A percentile compares a stretch with the other conserved stretches of the same genome.
Conservation (phyloP, 2,888 invertebrate species). For the Nemapogon koenigi region DNA sequence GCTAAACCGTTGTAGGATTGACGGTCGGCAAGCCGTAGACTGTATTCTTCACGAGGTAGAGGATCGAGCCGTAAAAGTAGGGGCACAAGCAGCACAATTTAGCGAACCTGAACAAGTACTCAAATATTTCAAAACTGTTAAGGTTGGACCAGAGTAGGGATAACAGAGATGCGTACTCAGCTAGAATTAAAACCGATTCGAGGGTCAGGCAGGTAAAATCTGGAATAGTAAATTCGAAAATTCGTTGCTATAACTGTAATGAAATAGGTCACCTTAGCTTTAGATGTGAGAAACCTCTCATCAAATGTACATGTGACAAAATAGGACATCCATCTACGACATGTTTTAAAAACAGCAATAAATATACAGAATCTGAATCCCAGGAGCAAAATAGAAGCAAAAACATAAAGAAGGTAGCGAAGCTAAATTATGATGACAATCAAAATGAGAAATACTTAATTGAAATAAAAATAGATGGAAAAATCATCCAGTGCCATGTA, state of each 20-base stretch:
- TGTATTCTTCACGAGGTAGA: constrained; percentile 8
- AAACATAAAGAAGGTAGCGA: background rate
- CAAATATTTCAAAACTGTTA: constrained; percentile 6
- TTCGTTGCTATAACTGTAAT: constrained; percentile 7
- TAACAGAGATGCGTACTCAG: background rate
- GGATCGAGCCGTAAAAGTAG: constrained; percentile 1
- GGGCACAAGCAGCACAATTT: too few species aligned
- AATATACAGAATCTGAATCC: background rate
- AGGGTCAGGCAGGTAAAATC: too few species aligned
- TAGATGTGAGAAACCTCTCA: constrained; percentile 10
- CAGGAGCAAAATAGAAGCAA: background rate
- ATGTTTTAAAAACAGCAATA: background rate
- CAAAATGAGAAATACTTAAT: background rate
- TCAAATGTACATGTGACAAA: background rate
- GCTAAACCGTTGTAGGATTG: too few species aligned
- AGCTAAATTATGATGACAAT: too few species aligned
- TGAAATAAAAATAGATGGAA: background rate
- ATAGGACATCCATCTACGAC: background rate
- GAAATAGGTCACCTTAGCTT: constrained; percentile 16
- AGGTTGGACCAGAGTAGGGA: background rate
- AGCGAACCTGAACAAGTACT: too few species aligned
- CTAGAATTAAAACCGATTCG: too few species aligned
- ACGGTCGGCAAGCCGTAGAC: constrained; percentile 3
- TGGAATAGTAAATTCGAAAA: too few species aligned
- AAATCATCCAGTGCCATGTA: constrained; percentile 13